Base-by-base conservation (phyloP, 2,797 vertebrate species). In the Eupleurogrammus muticus region DNA sequence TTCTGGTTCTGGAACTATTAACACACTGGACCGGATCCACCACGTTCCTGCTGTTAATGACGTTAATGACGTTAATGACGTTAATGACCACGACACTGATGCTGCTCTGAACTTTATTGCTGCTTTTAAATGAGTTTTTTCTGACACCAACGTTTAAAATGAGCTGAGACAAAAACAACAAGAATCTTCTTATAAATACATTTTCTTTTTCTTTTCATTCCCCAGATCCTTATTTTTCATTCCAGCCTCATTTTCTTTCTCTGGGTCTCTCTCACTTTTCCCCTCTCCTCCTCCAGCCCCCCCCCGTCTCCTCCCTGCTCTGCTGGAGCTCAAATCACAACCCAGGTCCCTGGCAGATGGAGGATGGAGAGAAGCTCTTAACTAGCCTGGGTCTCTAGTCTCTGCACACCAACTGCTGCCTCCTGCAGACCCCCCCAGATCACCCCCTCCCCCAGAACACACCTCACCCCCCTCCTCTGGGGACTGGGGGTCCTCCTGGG, bases 301-400 rank as follows among this genome's bases (percentile, higher is more conserved):
- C 23, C 2, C 53, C 55, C 19, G 8, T 90, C 90, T 90, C 90
- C 89, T 92, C 90, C 91, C 89, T 91, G 91, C 90, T 91, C 92
- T 94, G 91, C 91, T 93, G 92, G 92, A 93, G 92, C 92, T 93
- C 91, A 93, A 93, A 93, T 93, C 92, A 91, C 92, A 92, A 84
- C 90, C 92, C 85, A 70, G 67, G 88, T 90, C 90, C 89, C 91
- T 93, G 92, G 92, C 93, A 93, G 94, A 93, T 93, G 91, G 94
- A 93, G 92, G 86, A 93, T 92, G 91, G 90, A 89, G 85, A 87
- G 90, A 89, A 90, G 92, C 91, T 92, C 93, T 92, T 92, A 92
- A 91, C 90, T 91, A 92, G 92, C 83, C 87, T 90, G 90, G 89
- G 90, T 84, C 90, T 85, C 87, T 88, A 88, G 89, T 93, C 91